phyloP scores from a whole-genome alignment of 2,797 vertebrate genomes.

The Acanthis flammea region DNA sequence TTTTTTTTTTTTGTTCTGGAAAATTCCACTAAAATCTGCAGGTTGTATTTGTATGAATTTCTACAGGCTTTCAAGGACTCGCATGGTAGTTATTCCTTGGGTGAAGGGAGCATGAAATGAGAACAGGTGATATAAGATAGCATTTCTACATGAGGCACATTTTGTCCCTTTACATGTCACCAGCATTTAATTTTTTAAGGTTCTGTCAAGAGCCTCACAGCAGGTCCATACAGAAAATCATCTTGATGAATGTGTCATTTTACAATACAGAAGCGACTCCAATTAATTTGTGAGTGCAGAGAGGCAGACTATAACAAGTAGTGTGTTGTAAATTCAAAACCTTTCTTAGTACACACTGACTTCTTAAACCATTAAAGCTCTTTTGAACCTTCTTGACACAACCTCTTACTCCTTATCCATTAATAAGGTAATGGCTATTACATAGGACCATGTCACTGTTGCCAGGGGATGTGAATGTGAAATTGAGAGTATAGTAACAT shows the following conservation, averaged over 20 bases:
- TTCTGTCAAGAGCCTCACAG: not conserved
- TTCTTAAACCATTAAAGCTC: not conserved
- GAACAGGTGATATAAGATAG: not conserved
- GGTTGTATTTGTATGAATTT: not conserved
- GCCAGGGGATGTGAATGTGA: not conserved
- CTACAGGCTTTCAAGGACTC: not conserved
- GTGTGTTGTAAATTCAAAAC: not conserved
- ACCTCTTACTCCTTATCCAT: not conserved
- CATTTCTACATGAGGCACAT: not conserved
- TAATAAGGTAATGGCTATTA: not conserved
- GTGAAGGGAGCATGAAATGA: not conserved
- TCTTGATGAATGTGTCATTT: not conserved
- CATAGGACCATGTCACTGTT: not conserved
- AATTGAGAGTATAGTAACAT: not conserved
- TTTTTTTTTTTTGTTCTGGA: not conserved
- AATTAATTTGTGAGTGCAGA: not conserved
- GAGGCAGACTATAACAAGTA: not conserved
- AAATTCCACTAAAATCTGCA: not conserved
- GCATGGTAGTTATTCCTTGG: not conserved
- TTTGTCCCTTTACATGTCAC: not conserved
- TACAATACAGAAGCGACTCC: not conserved
- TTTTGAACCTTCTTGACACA: not conserved
- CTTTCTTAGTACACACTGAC: not conserved
- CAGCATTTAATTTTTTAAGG: not conserved
- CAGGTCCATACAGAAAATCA: not conserved